Conservation (phyloP, 1,140 invertebrate species). For the Pachypeltis micranthus region DNA sequence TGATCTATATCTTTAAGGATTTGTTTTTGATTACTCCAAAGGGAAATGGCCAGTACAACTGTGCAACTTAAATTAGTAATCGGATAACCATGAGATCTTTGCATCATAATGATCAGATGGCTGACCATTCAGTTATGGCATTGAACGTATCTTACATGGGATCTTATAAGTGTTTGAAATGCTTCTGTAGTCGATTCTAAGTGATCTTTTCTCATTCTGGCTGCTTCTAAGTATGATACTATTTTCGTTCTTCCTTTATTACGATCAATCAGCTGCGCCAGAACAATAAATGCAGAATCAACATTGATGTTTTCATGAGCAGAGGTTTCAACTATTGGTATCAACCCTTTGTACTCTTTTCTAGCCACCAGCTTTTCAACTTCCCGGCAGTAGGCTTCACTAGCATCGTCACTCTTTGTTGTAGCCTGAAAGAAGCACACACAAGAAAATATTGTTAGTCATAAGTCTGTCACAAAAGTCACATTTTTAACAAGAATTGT, state of each 20-base stretch:
- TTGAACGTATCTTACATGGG: constrained; percentile 50
- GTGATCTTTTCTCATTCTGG: constrained; percentile 71
- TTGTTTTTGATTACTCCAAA: too few relatives aligned
- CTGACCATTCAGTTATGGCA: too few relatives aligned
- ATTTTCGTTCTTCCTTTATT: constrained; percentile 54
- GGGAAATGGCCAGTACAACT: too few relatives aligned
- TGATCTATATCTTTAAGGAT: too few relatives aligned
- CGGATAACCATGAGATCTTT: too few relatives aligned
- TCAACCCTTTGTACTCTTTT: constrained; percentile 82
- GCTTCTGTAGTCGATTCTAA: constrained; percentile 80
- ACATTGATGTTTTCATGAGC: constrained; percentile 95
- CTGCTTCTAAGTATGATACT: constrained; percentile 75
- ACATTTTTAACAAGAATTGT: too few relatives aligned
- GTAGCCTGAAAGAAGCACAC: constrained; percentile 38
- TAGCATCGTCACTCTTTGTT: constrained; percentile 91
- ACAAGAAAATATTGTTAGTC: background rate
- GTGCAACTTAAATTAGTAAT: too few relatives aligned
- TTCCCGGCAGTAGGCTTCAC: constrained; percentile 76
- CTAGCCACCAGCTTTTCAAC: constrained; percentile 75
- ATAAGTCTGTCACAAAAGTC: too few relatives aligned
- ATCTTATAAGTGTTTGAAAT: constrained; percentile 68
- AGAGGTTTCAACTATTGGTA: constrained; percentile 87
- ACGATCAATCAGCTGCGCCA: constrained; percentile 85
- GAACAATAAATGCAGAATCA: constrained; percentile 80
- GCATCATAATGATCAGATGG: too few relatives aligned